A percentile compares a stretch with the other conserved stretches of the same genome.
These are phyloP conservation scores for Monoplex corrugatus DNA, from an alignment of 2,888 invertebrate genomes.

Conservation along the genomic window DNA sequence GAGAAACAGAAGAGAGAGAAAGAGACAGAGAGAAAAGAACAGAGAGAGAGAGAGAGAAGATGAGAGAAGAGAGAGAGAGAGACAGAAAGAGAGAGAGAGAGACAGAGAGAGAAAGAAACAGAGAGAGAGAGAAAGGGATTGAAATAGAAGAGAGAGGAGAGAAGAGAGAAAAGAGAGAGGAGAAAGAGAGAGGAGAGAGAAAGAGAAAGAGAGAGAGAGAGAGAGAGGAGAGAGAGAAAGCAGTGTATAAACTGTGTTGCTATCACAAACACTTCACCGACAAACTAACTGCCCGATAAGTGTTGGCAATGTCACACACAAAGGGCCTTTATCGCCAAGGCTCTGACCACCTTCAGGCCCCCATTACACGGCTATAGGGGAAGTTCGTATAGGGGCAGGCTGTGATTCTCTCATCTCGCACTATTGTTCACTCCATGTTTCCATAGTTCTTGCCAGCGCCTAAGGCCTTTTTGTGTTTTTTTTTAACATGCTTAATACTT, in stretches of 20 bases:
- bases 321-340: background rate
- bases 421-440: too few relatives aligned
- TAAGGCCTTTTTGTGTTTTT: too few relatives aligned
- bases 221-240: background rate
- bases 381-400: too few relatives aligned
- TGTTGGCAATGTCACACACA: background rate
- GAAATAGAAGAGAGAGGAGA: background rate
- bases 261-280: background rate
- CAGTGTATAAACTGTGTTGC: background rate
- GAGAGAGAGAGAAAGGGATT: background rate
- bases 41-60: background rate
- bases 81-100: background rate
- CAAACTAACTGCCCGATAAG: background rate
- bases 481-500: too few relatives aligned
- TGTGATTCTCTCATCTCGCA: too few relatives aligned
- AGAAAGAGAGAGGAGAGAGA: too few relatives aligned
- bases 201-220: too few relatives aligned
- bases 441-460: too few relatives aligned
- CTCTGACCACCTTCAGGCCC: background rate
- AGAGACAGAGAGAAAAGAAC: background rate
- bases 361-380: too few relatives aligned
- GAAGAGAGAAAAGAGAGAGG: background rate
- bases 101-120: background rate
- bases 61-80: background rate
- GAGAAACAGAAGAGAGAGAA: background rate